A percentile compares a stretch with the other conserved stretches of the same genome.
These are phyloP conservation scores for Stictonetta naevosa DNA, from an alignment of 2,113 vertebrate genomes.

Conservation along the genomic window DNA sequence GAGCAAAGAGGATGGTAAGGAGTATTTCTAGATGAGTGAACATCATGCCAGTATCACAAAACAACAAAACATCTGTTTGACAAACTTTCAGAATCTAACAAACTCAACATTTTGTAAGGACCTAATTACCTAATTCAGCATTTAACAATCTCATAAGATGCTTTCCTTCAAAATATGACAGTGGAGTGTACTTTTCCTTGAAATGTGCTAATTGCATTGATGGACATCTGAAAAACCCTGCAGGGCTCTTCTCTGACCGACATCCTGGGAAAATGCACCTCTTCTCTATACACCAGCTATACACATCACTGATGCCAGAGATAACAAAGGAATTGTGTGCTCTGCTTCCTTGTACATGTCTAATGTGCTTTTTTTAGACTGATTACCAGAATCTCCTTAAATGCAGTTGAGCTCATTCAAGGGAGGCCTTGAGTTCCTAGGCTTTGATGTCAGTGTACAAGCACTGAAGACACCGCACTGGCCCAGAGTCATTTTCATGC, in stretches of 20 bases:
- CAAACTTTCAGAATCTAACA: background rate
- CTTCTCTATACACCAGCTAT: background rate
- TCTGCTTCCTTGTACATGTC: slow-evolving; percentile 40
- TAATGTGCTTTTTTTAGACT: slow-evolving; percentile 61
- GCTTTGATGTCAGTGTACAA: slow-evolving; percentile 60
- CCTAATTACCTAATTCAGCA: background rate
- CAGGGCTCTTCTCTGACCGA: background rate
- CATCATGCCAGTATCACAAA: background rate
- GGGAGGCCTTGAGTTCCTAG: slow-evolving; percentile 62
- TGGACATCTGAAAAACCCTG: slow-evolving; percentile 2
- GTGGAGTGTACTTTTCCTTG: background rate
- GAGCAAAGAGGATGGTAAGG: background rate
- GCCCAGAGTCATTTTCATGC: slow-evolving; percentile 52
- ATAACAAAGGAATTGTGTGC: slow-evolving; percentile 46
- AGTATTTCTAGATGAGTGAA: background rate
- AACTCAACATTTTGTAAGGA: background rate
- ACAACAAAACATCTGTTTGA: background rate
- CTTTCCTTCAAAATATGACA: background rate
- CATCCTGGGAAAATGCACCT: slow-evolving; percentile 61
- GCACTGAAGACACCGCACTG: background rate
- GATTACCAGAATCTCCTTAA: slow-evolving; percentile 66
- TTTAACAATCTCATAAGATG: background rate
- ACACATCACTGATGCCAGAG: slow-evolving; percentile 21
- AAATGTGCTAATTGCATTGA: background rate
- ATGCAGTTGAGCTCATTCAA: slow-evolving; percentile 60